A percentile compares a stretch with the other conserved stretches of the same genome.
Conservation (phyloP, 2,797 vertebrate genomes). For the Pangasius djambal region DNA sequence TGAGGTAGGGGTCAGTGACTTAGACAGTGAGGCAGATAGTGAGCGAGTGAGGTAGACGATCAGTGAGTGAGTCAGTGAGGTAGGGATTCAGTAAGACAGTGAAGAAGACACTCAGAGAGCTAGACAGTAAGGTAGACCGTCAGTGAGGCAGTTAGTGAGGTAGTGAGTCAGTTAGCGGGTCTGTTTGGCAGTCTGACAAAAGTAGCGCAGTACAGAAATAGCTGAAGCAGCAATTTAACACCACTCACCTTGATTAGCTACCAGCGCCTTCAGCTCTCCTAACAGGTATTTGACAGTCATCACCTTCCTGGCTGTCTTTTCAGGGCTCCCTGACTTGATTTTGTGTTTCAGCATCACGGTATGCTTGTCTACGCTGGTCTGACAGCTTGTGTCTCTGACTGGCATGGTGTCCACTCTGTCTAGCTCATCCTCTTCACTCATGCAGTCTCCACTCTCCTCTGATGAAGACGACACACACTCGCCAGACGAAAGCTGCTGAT, state of each 20-base stretch:
- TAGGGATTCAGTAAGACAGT: background rate
- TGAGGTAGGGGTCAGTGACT: background rate
- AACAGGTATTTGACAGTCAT: conserved; percentile 79
- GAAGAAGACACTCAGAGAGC: background rate
- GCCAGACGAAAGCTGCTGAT: conserved; percentile 13
- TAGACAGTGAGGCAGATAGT: background rate
- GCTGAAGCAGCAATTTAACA: background rate
- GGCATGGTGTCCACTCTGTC: conserved; percentile 62
- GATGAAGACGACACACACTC: conserved; percentile 16
- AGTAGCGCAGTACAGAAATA: background rate
- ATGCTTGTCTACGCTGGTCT: conserved; percentile 58
- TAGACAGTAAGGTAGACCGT: background rate
- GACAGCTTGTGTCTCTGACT: conserved; percentile 64
- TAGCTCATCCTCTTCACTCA: conserved; percentile 51
- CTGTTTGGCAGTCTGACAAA: background rate
- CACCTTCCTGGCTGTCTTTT: conserved; percentile 68
- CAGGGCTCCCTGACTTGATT: conserved; percentile 11
- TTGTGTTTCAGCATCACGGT: conserved; percentile 10
- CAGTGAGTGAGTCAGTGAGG: background rate
- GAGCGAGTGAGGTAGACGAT: background rate
- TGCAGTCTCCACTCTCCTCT: conserved; percentile 37
- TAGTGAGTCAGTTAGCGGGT: background rate
- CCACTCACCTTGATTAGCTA: conserved; percentile 68
- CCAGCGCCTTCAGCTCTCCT: conserved; percentile 77
- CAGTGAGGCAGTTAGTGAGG: background rate